Conservation (phyloP, 1,140 invertebrate species). For the Bombus terrestris region DNA sequence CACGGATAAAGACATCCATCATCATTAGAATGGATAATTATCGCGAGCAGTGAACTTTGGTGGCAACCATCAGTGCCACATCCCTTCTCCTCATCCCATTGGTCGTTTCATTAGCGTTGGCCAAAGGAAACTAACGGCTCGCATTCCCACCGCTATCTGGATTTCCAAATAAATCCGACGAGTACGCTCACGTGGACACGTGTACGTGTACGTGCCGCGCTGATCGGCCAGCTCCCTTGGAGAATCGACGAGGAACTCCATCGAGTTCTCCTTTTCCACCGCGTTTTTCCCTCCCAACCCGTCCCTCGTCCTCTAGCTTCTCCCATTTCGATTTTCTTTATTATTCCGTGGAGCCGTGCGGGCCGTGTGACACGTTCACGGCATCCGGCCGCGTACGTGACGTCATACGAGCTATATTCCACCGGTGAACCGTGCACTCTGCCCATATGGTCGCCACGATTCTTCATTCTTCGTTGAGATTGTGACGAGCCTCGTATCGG, state of each 20-base stretch:
- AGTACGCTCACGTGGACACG: constrained; percentile 56
- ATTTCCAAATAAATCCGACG: constrained; percentile 70
- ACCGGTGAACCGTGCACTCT: constrained; percentile 49
- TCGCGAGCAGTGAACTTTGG: constrained; percentile 69
- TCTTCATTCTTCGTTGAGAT: neutral
- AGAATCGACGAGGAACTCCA: constrained; percentile 47
- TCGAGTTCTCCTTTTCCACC: constrained; percentile 28
- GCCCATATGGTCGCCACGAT: constrained; percentile 59
- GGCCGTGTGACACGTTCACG: constrained; percentile 72
- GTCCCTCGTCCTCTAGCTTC: neutral
- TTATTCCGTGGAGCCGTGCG: constrained; percentile 72
- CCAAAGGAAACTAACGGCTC: constrained; percentile 73
- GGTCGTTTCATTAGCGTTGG: constrained; percentile 63
- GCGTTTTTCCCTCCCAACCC: neutral
- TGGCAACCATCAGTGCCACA: neutral
- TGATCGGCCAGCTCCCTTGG: constrained; percentile 42
- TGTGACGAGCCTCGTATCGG: neutral
- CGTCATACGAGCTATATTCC: constrained; percentile 72
- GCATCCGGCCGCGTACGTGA: constrained; percentile 78
- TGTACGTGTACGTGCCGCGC: constrained; percentile 64
- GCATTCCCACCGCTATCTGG: constrained; percentile 61
- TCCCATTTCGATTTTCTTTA: constrained; percentile 66
- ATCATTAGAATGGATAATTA: constrained; percentile 72
- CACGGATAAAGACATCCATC: constrained; percentile 69
- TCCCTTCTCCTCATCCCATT: neutral